A percentile compares a stretch with the other conserved stretches of the same genome.
phyloP scores from a whole-genome alignment of 2,888 invertebrate species.

The Lasioglossum figueresi region DNA sequence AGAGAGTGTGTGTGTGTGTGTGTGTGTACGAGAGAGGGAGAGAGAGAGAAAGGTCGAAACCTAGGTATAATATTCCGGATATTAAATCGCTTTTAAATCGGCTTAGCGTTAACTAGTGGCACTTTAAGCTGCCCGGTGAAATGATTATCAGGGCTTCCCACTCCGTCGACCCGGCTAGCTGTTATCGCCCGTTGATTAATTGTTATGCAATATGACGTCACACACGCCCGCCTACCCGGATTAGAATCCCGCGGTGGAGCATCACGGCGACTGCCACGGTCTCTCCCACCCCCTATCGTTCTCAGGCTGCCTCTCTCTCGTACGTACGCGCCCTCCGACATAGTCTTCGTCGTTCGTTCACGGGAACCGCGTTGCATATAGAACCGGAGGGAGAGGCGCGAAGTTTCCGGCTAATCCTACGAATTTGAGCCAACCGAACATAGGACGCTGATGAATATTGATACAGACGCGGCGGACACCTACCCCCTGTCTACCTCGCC shows the following conservation, averaged over 20 bases:
- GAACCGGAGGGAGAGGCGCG: conserved; percentile 74
- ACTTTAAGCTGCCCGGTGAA: conserved; percentile 84
- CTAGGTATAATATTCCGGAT: conserved; percentile 82
- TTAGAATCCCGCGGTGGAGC: conserved; percentile 80
- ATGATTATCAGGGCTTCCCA: conserved; percentile 84
- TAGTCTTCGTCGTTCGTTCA: conserved; percentile 48
- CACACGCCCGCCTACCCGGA: conserved; percentile 79
- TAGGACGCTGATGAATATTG: conserved; percentile 84
- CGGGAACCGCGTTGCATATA: conserved; percentile 55
- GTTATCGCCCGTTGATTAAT: conserved; percentile 84
- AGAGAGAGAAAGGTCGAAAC: conserved; percentile 32
- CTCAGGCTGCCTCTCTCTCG: conserved; percentile 8
- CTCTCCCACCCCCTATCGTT: conserved; percentile 45
- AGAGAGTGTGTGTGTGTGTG: background rate
- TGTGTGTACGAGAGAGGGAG: background rate
- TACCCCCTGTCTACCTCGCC: conserved; percentile 5
- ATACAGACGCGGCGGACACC: conserved; percentile 74
- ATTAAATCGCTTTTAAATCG: conserved; percentile 84
- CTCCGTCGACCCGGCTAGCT: conserved; percentile 80
- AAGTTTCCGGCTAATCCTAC: conserved; percentile 82
- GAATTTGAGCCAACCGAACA: conserved; percentile 83
- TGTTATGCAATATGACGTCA: conserved; percentile 84
- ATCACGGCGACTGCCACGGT: conserved; percentile 70
- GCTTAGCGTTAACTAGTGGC: conserved; percentile 84
- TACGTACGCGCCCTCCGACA: background rate